phyloP scores from a whole-genome alignment of 1,140 invertebrate genomes.

The Lepidotrigona ventralis region DNA sequence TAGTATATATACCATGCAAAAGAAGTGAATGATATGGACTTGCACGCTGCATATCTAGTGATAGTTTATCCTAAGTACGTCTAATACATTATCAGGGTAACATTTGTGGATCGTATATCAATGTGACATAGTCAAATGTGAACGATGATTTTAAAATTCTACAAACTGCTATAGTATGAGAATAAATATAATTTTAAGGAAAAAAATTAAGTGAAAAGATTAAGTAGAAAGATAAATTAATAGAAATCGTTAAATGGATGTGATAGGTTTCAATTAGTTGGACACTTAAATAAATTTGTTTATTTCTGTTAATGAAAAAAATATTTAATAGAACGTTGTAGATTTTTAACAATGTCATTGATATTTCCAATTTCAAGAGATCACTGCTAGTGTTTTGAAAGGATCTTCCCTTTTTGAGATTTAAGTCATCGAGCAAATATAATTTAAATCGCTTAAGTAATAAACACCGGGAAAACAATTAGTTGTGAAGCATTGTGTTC shows the following conservation, averaged over 20 bases:
- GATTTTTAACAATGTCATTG: neutral
- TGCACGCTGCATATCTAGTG: conserved; percentile 25
- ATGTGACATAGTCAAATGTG: conserved; percentile 11
- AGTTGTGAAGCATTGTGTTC: neutral
- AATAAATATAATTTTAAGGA: neutral
- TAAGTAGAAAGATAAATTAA: neutral
- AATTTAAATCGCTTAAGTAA: too few species aligned
- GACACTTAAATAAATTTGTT: neutral
- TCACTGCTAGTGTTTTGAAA: neutral
- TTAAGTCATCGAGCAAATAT: neutral
- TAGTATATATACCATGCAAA: neutral
- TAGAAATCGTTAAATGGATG: neutral
- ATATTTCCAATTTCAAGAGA: neutral
- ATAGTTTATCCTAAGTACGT: conserved; percentile 25
- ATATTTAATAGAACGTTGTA: neutral
- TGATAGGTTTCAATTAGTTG: neutral
- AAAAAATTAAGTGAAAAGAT: rapidly evolving
- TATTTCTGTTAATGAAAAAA: neutral
- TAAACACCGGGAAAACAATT: neutral
- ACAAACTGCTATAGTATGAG: neutral
- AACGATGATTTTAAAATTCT: conserved; percentile 28
- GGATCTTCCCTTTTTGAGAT: neutral
- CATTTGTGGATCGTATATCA: conserved; percentile 21
- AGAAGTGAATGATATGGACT: neutral
- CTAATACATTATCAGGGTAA: conserved; percentile 20